phyloP scores from a whole-genome alignment of 1,140 invertebrate species.

The Berghia stephanieae region DNA sequence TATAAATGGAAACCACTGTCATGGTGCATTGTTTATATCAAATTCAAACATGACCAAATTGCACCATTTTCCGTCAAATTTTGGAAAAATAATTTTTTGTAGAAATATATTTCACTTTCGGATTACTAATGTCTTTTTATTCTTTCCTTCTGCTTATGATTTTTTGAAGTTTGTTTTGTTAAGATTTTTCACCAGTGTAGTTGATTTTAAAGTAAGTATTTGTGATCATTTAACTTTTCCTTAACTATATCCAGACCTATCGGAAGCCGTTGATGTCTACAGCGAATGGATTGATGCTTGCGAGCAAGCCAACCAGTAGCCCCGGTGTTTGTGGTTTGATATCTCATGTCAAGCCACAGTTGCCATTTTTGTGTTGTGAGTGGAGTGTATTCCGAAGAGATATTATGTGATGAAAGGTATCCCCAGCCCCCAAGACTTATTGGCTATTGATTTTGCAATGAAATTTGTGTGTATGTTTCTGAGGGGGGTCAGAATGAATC shows the following conservation, averaged over 20 bases:
- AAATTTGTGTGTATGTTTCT: too few relatives aligned
- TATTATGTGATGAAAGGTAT: too few relatives aligned
- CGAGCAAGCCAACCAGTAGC: constrained; percentile 81
- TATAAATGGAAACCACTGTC: too few relatives aligned
- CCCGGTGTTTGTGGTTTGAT: constrained; percentile 24
- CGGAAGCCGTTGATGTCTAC: constrained; percentile 98
- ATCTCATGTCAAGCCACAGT: too few relatives aligned
- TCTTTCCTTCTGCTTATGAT: not conserved
- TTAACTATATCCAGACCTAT: constrained; percentile 72
- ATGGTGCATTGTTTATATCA: too few relatives aligned
- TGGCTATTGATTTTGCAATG: too few relatives aligned
- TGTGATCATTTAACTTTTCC: not conserved
- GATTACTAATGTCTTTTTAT: not conserved
- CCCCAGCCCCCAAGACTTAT: too few relatives aligned
- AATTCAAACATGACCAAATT: too few relatives aligned
- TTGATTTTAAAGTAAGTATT: not conserved
- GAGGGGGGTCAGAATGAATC: too few relatives aligned
- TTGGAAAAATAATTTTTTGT: not conserved
- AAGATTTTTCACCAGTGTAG: not conserved
- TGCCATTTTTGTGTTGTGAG: too few relatives aligned
- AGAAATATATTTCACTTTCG: not conserved
- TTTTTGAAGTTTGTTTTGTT: not conserved
- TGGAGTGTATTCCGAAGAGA: too few relatives aligned
- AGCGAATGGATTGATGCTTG: constrained; percentile 99
- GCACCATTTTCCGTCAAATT: too few relatives aligned